These are phyloP conservation scores for Plagodis dolabraria DNA, from an alignment of 2,888 invertebrate genomes.

Conservation along the genomic window DNA sequence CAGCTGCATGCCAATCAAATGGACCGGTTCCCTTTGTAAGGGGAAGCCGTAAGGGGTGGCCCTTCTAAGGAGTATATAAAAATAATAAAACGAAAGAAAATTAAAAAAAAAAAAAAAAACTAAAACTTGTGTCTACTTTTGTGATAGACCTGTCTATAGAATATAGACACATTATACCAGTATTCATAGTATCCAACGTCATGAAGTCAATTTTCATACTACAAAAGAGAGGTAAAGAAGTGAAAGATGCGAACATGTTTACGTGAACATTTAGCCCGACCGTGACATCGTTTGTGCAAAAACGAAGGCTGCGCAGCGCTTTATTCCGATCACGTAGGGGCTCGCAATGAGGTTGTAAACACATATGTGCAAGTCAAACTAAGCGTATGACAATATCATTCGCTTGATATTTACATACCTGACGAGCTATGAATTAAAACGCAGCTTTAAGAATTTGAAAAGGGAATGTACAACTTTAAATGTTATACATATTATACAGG, in stretches of 20 bases:
- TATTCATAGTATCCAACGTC: constrained; percentile 20
- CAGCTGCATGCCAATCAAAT: too few relatives aligned
- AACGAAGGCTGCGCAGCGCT: constrained; percentile 52
- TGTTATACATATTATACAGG: not conserved
- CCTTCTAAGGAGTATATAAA: too few relatives aligned
- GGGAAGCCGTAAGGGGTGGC: too few relatives aligned
- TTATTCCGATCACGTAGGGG: constrained; percentile 66
- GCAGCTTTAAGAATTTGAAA: not conserved
- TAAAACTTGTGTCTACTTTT: too few relatives aligned
- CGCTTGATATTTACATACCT: constrained; percentile 12
- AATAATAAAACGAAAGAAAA: too few relatives aligned
- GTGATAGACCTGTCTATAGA: too few relatives aligned
- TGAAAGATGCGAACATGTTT: constrained; percentile 40
- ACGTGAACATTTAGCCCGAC: constrained; percentile 54
- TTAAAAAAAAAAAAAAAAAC: too few relatives aligned
- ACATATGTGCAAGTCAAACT: constrained; percentile 42
- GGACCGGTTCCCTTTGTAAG: too few relatives aligned
- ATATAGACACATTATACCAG: constrained; percentile 18
- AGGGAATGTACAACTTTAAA: not conserved
- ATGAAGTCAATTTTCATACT: constrained; percentile 23
- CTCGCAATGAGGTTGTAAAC: constrained; percentile 62
- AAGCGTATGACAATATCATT: constrained; percentile 45
- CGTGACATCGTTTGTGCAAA: constrained; percentile 57
- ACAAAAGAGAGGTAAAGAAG: constrained; percentile 31
- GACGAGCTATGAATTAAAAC: not conserved